Conservation (phyloP, 2,113 vertebrate genomes). For the Saiga tatarica region DNA sequence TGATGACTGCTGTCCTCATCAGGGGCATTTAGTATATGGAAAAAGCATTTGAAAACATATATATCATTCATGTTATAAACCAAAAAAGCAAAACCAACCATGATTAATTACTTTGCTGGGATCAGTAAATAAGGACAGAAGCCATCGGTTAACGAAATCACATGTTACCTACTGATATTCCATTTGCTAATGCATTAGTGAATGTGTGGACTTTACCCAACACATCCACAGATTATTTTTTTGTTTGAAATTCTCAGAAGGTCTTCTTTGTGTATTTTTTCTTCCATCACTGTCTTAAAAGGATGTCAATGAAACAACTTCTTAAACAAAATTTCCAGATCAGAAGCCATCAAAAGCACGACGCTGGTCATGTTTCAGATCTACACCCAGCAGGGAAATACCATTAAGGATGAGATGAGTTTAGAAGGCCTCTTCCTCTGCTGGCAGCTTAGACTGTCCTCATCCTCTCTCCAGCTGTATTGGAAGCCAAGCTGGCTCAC, state of each 20-base stretch:
- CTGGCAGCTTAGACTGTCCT: background rate
- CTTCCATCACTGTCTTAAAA: background rate
- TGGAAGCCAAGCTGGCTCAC: background rate
- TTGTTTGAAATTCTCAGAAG: background rate
- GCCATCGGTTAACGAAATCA: background rate
- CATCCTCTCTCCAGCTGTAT: background rate
- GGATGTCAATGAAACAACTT: background rate
- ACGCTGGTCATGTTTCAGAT: background rate
- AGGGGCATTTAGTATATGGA: background rate
- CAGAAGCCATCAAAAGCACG: background rate
- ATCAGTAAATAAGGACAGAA: conserved; percentile 9
- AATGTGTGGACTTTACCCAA: background rate
- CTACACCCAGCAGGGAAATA: background rate
- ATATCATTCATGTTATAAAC: background rate
- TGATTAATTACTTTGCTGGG: conserved; percentile 6
- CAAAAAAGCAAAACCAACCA: background rate
- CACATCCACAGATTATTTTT: background rate
- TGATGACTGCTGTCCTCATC: background rate
- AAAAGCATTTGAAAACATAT: background rate
- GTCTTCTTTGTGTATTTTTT: background rate
- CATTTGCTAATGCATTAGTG: background rate
- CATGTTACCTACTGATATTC: background rate
- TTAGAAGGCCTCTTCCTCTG: background rate
- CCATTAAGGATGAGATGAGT: background rate
- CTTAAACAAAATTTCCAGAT: conserved; percentile 8